Base-by-base conservation (phyloP, 2,113 vertebrate genomes). In the Corydoras sp. region DNA sequence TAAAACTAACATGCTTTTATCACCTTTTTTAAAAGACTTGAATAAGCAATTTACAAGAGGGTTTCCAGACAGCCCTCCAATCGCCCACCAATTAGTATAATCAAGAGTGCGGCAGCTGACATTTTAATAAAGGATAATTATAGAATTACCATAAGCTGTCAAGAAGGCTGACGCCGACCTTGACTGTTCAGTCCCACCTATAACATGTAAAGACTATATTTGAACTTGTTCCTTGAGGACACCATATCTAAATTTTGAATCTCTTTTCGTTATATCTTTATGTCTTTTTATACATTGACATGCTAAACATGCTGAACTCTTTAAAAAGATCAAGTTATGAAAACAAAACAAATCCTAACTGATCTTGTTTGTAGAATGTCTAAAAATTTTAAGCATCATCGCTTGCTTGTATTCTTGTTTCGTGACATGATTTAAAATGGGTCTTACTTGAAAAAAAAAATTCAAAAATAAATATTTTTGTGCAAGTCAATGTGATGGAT, bases 11-110 rank as follows among this genome's bases (percentile, higher is more conserved):
- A 43, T 43, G 35, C 35, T 43, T 43, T 43, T 43, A 43, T 43
- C 35, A 43, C 35, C 35, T 43, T 43, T 43, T 43, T 43, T 43
- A 55, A 66, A 81, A 35, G 5, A 70, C 74, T 74, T 78, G 74
- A 71, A 67, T 71, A 53, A 59, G 76, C 62, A 73, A 76, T 74
- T 69, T 81, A 69, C 68, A 69, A 77, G 79, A 62, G 43, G 73
- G 67, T 82, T 82, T 69, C 78, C 73, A 53, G 85, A 87, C 76
- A 65, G 82, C 80, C 69, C 9, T 29, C 63, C 69, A 29, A 48
- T 55, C 61, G 48, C 63, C 71, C 56, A 66, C 55, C 63, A 65
- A 66, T 73, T 43, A 67, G 58, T 55, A 60, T 73, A 62, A 68
- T 53, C 35, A 66, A 68, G 15, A 53, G 9, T n/a, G 31, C 12